phyloP scores from a whole-genome alignment of 2,113 vertebrate species.

The Pangasianodon hypophthalmus region DNA sequence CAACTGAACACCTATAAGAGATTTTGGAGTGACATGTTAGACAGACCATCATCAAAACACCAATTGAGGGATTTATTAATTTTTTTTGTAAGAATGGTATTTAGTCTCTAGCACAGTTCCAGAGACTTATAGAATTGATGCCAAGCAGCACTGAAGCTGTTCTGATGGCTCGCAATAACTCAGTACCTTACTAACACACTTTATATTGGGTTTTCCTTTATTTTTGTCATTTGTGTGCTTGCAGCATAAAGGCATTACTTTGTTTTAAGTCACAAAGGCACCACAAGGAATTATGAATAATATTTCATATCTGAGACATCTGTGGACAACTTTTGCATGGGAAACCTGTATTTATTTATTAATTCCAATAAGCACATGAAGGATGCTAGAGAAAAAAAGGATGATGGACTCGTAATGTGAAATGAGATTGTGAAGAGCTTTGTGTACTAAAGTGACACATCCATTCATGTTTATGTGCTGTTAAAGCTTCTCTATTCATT shows the following conservation, averaged over 20 bases:
- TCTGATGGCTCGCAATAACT: neutral
- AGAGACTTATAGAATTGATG: neutral
- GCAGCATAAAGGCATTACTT: neutral
- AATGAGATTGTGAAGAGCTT: constrained; percentile 20
- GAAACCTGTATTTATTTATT: neutral
- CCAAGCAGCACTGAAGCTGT: neutral
- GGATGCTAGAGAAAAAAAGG: neutral
- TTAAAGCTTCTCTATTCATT: constrained; percentile 46
- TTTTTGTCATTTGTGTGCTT: neutral
- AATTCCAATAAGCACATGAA: constrained; percentile 7
- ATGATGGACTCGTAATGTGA: neutral
- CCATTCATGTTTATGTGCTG: constrained; percentile 31
- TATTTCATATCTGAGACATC: neutral
- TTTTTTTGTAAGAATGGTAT: neutral
- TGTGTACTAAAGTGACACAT: constrained; percentile 39
- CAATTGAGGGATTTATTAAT: neutral
- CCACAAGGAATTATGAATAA: neutral
- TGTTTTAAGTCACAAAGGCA: neutral
- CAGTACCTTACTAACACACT: neutral
- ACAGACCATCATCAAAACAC: neutral
- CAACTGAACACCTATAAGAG: neutral
- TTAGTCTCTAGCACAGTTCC: neutral
- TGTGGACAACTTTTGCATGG: neutral
- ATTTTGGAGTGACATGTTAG: neutral
- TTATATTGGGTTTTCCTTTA: neutral